A percentile compares a stretch with the other conserved stretches of the same genome.
Conservation (phyloP, 2,113 vertebrate genomes). For the Geococcyx californianus region DNA sequence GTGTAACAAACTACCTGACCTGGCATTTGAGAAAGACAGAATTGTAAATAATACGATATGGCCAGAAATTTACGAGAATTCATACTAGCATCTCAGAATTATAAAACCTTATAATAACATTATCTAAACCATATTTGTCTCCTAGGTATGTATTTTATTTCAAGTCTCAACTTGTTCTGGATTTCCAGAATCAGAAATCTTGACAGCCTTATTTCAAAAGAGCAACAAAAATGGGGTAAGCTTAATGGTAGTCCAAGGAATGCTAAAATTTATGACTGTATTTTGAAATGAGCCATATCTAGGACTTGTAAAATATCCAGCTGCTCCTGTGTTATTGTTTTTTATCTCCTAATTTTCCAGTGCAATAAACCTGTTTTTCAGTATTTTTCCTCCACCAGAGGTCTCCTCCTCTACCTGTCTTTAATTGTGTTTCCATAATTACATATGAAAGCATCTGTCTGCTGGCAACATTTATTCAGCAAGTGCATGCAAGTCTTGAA, state of each 20-base stretch:
- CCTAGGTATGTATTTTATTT: neutral
- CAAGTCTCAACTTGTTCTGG: neutral
- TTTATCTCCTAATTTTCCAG: neutral
- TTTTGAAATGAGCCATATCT: neutral
- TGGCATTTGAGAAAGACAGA: neutral
- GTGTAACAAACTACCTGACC: neutral
- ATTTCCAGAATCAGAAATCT: neutral
- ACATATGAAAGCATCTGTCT: neutral
- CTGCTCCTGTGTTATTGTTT: neutral
- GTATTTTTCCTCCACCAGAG: neutral
- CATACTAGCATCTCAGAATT: neutral
- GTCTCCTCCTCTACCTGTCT: neutral
- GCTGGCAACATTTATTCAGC: neutral
- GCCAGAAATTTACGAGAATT: neutral
- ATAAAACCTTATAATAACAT: neutral
- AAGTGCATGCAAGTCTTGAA: neutral
- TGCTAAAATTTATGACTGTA: neutral
- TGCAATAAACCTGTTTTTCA: neutral
- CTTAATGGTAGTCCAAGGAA: neutral
- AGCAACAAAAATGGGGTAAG: neutral
- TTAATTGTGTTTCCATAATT: neutral
- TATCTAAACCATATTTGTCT: neutral
- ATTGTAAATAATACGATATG: neutral
- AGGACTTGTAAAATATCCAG: neutral
- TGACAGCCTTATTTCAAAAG: neutral